Conservation (phyloP, 2,888 invertebrate species). For the Dorcus parallelipipedus region DNA sequence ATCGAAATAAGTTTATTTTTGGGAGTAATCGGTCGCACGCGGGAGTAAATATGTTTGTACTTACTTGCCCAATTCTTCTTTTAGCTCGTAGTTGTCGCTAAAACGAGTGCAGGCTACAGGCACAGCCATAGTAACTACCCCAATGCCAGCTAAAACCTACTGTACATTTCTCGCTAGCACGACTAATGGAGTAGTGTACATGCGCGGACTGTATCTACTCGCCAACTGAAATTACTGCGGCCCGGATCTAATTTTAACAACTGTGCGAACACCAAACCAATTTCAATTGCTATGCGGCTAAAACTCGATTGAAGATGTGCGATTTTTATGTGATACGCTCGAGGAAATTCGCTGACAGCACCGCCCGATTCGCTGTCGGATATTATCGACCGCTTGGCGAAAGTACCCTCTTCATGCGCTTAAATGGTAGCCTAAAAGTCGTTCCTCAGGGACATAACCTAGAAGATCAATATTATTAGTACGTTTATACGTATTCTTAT, state of each 20-base stretch:
- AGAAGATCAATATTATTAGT: conserved; percentile 44
- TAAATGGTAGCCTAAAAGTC: conserved; percentile 28
- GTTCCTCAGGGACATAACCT: conserved; percentile 45
- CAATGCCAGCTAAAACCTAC: conserved; percentile 41
- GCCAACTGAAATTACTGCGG: conserved; percentile 12
- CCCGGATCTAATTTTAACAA: not conserved
- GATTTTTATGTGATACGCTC: conserved; percentile 1
- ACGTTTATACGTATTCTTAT: conserved; percentile 22
- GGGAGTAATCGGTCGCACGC: not conserved
- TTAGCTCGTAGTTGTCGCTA: conserved; percentile 99
- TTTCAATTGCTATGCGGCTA: not conserved
- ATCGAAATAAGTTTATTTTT: not conserved
- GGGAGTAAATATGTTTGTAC: conserved; percentile 46
- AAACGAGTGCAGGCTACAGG: conserved; percentile 93
- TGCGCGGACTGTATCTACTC: conserved; percentile 20
- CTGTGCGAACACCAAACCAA: not conserved
- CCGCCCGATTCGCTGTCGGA: too few species aligned
- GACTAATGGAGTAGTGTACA: conserved; percentile 21
- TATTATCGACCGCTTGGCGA: conserved; percentile 6
- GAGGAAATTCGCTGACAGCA: not conserved
- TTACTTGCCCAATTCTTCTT: conserved; percentile 99
- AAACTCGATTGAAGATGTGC: not conserved
- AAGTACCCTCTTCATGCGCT: conserved; percentile 9
- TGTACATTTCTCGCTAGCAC: conserved; percentile 37
- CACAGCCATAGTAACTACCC: conserved; percentile 68